Evolutionary conservation across 2,888 invertebrate genomes (phyloP).

Genomic region (Petrolisthes cinctipes): DNA sequence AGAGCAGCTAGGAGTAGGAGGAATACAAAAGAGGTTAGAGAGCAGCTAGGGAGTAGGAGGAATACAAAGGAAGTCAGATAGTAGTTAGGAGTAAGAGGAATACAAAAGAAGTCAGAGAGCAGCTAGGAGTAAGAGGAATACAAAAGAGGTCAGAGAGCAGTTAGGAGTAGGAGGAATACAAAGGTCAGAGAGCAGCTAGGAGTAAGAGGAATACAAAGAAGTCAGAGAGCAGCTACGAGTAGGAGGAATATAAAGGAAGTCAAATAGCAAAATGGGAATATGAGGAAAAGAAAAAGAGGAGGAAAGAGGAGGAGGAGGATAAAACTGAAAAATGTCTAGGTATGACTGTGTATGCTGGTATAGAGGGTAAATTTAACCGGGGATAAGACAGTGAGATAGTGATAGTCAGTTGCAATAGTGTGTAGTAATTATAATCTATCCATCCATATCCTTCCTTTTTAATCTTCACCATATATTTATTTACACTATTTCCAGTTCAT

Average conservation of each 20-base stretch:
- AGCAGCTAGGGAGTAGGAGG: neutral
- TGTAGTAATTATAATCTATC: no score
- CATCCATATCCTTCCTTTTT: neutral
- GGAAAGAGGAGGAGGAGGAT: no score
- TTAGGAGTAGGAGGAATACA: neutral
- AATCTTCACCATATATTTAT: neutral
- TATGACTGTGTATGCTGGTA: neutral
- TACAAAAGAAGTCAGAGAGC: no score
- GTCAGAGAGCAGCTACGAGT: neutral
- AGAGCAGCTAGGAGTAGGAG: neutral
- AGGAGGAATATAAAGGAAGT: neutral
- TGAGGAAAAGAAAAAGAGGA: neutral
- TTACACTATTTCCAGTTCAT: neutral
- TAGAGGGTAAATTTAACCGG: neutral
- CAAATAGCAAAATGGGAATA: neutral
- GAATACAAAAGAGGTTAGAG: neutral
- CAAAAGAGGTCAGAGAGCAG: neutral
- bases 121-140: neutral
- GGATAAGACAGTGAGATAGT: neutral
- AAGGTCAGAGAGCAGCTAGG: neutral
- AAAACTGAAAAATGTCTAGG: neutral
- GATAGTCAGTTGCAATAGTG: no score
- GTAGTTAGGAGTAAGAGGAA: neutral
- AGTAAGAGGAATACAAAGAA: conserved; percentile 2
- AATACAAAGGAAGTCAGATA: neutral